phyloP scores from a whole-genome alignment of 2,113 vertebrate genomes.

The Haemorhous mexicanus region DNA sequence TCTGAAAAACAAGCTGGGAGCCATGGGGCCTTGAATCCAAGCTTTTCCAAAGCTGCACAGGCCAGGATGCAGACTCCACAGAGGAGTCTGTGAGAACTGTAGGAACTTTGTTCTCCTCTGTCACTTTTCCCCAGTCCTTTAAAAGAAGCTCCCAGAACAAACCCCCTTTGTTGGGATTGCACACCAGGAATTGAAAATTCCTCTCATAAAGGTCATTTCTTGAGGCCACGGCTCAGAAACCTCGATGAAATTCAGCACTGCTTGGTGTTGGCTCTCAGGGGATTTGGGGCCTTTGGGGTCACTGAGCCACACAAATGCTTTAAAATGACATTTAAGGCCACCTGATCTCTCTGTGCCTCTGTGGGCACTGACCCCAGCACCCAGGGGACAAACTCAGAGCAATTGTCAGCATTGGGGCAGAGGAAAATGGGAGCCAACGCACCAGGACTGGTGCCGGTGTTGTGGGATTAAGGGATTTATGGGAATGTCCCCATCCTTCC shows the following conservation, averaged over 20 bases:
- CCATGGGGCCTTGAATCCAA: fast-evolving
- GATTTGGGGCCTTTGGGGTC: not conserved
- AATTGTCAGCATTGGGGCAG: fast-evolving
- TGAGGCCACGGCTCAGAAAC: not conserved
- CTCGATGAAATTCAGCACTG: not conserved
- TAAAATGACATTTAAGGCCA: not conserved
- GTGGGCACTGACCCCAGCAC: not conserved
- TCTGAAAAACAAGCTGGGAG: not conserved
- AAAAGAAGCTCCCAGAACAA: not conserved
- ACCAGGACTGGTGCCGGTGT: fast-evolving
- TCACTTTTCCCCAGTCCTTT: not conserved
- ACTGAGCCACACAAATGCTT: not conserved
- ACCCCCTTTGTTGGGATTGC: not conserved
- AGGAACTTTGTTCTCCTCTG: not conserved
- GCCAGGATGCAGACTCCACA: not conserved
- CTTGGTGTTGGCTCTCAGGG: not conserved
- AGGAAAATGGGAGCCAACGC: fast-evolving
- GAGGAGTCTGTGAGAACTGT: not conserved
- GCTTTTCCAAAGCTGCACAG: not conserved
- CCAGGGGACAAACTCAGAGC: not conserved
- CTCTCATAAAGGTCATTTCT: not conserved
- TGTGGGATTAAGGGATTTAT: not conserved
- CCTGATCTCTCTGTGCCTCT: not conserved
- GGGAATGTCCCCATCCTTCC: not conserved
- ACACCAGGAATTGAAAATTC: not conserved